Evolutionary conservation across 2,888 invertebrate genomes (phyloP).

Genomic region (Lasius fuliginosus): DNA sequence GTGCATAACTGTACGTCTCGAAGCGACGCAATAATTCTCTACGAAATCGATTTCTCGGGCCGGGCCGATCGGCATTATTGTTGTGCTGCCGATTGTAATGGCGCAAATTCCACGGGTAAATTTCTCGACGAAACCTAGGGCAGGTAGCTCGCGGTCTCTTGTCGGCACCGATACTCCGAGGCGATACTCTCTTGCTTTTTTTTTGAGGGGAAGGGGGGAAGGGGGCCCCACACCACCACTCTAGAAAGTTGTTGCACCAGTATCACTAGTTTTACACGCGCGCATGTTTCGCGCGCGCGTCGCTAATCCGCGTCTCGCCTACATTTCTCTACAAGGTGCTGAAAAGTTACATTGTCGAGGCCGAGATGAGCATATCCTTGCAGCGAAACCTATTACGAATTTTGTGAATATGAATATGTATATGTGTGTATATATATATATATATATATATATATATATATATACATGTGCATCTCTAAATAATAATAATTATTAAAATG

Average conservation of each 20-base stretch:
- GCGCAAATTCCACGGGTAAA: constrained; percentile 67
- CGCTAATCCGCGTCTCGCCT: constrained; percentile 38
- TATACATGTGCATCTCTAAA: neutral
- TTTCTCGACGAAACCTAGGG: constrained; percentile 71
- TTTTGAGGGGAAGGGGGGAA: constrained; percentile 19
- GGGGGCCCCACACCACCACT: constrained; percentile 54
- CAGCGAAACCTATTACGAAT: too few relatives aligned
- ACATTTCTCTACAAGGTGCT: constrained; percentile 17
- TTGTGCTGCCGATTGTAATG: constrained; percentile 61
- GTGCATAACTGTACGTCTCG: constrained; percentile 2
- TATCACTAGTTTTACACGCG: constrained; percentile 71
- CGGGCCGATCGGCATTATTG: constrained; percentile 73
- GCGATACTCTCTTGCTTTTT: constrained; percentile 63
- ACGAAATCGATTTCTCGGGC: constrained; percentile 76
- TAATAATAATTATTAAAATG: neutral
- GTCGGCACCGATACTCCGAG: constrained; percentile 60
- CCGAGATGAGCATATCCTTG: neutral
- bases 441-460: neutral
- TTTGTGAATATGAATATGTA: too few relatives aligned
- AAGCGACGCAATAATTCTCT: constrained; percentile 71
- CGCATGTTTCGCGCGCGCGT: constrained; percentile 1
- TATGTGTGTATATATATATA: too few relatives aligned
- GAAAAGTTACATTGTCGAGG: constrained; percentile 15
- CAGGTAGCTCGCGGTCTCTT: constrained; percentile 71
- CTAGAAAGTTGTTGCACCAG: constrained; percentile 76